A percentile compares a stretch with the other conserved stretches of the same genome.
phyloP scores from a whole-genome alignment of 2,888 invertebrate species.

The Drosophila setosimentum region DNA sequence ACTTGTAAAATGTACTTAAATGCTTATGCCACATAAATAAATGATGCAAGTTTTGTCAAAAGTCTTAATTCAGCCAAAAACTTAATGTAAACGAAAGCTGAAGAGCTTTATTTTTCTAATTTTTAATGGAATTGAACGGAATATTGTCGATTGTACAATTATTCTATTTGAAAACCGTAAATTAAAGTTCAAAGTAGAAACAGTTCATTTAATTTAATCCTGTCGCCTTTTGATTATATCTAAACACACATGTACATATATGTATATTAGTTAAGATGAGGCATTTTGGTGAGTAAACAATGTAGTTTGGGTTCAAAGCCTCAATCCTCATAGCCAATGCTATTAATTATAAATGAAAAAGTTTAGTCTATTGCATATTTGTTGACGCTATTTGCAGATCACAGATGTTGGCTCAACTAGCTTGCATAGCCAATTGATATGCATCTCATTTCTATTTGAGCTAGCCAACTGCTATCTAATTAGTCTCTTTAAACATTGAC shows the following conservation, averaged over 20 bases:
- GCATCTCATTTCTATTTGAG: constrained; percentile 53
- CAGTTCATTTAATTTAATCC: not conserved
- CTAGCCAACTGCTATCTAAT: constrained; percentile 58
- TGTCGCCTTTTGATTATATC: not conserved
- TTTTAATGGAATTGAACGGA: not conserved
- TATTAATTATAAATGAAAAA: not conserved
- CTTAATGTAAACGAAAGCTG: not conserved
- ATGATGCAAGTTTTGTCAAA: not conserved
- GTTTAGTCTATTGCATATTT: not conserved
- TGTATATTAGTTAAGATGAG: not conserved
- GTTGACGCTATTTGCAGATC: constrained; percentile 7
- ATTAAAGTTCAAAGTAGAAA: not conserved
- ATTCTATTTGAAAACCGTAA: not conserved
- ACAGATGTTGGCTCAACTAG: constrained; percentile 9
- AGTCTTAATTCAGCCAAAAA: not conserved
- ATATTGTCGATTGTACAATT: not conserved
- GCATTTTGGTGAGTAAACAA: not conserved
- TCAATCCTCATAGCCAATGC: not conserved
- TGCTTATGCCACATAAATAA: not conserved
- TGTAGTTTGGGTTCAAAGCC: not conserved
- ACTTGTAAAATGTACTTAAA: not conserved
- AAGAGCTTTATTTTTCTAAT: not conserved
- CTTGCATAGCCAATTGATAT: constrained; percentile 42
- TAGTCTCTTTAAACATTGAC: constrained; percentile 66
- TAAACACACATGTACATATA: not conserved